phyloP scores from a whole-genome alignment of 2,797 vertebrate genomes.

The Diplodus puntazzo region DNA sequence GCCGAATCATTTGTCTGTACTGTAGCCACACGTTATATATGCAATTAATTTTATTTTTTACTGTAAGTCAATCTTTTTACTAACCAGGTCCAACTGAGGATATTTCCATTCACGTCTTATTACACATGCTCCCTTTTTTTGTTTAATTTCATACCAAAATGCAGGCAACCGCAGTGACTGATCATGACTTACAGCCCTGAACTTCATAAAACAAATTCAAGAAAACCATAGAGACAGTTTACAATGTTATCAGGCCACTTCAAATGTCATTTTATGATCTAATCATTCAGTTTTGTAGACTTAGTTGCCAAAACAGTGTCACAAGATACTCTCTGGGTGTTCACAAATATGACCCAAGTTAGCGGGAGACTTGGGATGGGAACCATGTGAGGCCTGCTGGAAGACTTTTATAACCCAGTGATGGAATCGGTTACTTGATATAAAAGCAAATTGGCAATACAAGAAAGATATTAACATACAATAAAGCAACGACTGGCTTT shows the following conservation, averaged over 20 bases:
- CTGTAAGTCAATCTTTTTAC: conserved; percentile 8
- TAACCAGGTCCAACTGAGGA: not conserved
- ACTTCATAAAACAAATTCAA: not conserved
- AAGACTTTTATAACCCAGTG: no score
- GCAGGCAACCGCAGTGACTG: not conserved
- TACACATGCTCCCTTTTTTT: not conserved
- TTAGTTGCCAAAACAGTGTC: no score
- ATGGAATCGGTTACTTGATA: no score
- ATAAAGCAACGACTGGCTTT: no score
- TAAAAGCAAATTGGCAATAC: no score
- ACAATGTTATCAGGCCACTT: not conserved
- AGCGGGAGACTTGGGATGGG: no score
- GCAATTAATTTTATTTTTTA: not conserved
- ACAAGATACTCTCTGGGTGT: no score
- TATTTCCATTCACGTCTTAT: not conserved
- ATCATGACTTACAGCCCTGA: not conserved
- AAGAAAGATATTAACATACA: no score
- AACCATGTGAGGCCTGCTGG: no score
- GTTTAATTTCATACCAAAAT: not conserved
- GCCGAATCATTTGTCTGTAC: conserved; percentile 16
- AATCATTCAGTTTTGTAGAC: not conserved
- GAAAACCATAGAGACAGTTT: not conserved
- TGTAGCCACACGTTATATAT: not conserved
- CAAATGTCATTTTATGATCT: not conserved
- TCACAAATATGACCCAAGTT: no score